phyloP scores from a whole-genome alignment of 2,888 invertebrate genomes.

The Pollenia angustigena region DNA sequence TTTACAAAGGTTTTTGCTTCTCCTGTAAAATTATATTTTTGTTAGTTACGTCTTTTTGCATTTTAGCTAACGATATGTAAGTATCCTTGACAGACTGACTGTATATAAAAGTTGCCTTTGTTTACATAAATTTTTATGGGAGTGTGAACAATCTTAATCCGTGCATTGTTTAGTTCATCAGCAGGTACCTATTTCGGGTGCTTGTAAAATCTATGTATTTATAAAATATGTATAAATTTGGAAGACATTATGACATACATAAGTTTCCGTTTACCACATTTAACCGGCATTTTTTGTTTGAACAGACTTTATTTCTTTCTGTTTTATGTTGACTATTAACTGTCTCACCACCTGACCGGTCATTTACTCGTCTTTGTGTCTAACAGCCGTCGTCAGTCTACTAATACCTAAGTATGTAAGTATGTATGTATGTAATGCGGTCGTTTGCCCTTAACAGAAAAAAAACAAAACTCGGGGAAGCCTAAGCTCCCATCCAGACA shows the following conservation, averaged over 20 bases:
- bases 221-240: slow-evolving; percentile 45
- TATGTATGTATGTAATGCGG: slow-evolving; percentile 27
- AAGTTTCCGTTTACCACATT: slow-evolving; percentile 66
- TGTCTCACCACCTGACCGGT: slow-evolving; percentile 14
- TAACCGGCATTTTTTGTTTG: slow-evolving; percentile 53
- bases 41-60: too few relatives aligned
- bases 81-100: too few relatives aligned
- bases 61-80: too few relatives aligned
- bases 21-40: too few relatives aligned
- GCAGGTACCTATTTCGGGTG: neutral
- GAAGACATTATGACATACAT: slow-evolving; percentile 63
- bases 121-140: too few relatives aligned
- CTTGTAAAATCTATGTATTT: neutral
- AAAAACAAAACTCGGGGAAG: slow-evolving; percentile 18
- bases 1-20: too few relatives aligned
- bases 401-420: neutral
- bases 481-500: slow-evolving; percentile 47
- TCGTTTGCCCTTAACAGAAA: slow-evolving; percentile 58
- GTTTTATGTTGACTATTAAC: slow-evolving; percentile 32
- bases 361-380: neutral
- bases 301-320: slow-evolving; percentile 43
- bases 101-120: too few relatives aligned
- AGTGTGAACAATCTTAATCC: neutral
- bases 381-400: slow-evolving; percentile 1
- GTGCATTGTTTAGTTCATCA: neutral